Base-by-base conservation (phyloP, 2,797 vertebrate genomes). In the Paedocypris micromegethes region DNA sequence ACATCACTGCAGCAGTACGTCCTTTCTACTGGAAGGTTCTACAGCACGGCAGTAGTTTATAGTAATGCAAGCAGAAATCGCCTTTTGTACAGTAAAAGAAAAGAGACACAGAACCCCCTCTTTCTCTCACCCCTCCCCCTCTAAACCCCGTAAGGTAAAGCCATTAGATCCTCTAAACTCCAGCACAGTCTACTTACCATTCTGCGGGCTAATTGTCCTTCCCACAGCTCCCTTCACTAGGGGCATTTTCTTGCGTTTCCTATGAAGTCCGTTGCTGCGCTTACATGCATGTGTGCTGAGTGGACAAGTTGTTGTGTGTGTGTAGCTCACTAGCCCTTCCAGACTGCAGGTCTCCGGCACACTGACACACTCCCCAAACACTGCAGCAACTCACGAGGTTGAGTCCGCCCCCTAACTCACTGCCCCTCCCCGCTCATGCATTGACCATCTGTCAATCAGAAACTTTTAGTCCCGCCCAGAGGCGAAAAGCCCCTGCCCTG, bases 161-260 rank as follows among this genome's bases (percentile, higher is more conserved):
- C 66, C 75, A 80, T 78, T 75, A 79, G 48, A 71, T 78, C 70
- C 76, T 75, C 43, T 57, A 56, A 64, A 55, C 59, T 46, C 43
- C 54, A 60, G 56, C 43, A 41, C 63, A 52, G 49, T 53, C 6
- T 43, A 76, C 88, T 85, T 80, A 89, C 88, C 88, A 89, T 88
- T 61, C 6, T 80, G 72, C 58, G 3, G 71, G 60, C 23, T 68
- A 68, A 62, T 61, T 76, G 55, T 74, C 61, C 75, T 55, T 66
- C 62, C 65, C 59, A 38, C 60, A 50, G 41, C 69, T 68, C 64
- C 70, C 77, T 76, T 72, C 48, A 71, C 52, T 70, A 51, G 61
- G 37, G 75, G 55, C 84, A 88, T 90, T 75, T 73, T 82, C 69
- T 67, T 58, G 54, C 42, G 50, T 69, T 41, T 68, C 58, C 67